Evolutionary conservation across 2,113 vertebrate species (phyloP).

Genomic region (Chionis minor): DNA sequence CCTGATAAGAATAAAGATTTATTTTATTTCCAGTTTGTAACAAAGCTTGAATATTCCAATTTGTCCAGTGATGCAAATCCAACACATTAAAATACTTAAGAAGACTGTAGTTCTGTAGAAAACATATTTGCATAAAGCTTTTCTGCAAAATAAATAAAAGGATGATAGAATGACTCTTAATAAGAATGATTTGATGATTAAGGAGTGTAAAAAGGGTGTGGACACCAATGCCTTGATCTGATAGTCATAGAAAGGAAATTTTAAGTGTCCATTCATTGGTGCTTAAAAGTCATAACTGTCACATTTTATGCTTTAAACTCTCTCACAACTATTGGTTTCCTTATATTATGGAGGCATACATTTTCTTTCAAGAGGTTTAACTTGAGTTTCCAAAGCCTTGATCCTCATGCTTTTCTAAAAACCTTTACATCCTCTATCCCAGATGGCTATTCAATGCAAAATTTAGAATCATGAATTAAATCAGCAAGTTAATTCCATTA

Average conservation of each 20-base stretch:
- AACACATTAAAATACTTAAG: background rate
- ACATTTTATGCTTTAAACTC: background rate
- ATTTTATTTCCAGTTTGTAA: background rate
- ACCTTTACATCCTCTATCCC: background rate
- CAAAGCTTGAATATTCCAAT: background rate
- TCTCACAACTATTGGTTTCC: background rate
- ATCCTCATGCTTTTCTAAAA: background rate
- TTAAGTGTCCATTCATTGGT: background rate
- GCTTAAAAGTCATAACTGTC: background rate
- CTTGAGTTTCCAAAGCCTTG: background rate
- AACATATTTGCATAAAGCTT: background rate
- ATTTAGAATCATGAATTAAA: background rate
- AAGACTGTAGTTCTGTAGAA: background rate
- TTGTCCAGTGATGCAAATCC: background rate
- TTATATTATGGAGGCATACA: background rate
- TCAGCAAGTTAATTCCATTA: background rate
- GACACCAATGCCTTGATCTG: background rate
- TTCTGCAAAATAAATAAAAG: background rate
- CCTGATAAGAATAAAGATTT: background rate
- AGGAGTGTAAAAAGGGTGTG: background rate
- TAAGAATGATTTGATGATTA: background rate
- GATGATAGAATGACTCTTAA: background rate
- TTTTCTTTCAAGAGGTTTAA: background rate
- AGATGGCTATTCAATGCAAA: background rate
- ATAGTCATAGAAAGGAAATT: background rate